Conservation (phyloP, 2,888 invertebrate species). For the Resseliella maxima region DNA sequence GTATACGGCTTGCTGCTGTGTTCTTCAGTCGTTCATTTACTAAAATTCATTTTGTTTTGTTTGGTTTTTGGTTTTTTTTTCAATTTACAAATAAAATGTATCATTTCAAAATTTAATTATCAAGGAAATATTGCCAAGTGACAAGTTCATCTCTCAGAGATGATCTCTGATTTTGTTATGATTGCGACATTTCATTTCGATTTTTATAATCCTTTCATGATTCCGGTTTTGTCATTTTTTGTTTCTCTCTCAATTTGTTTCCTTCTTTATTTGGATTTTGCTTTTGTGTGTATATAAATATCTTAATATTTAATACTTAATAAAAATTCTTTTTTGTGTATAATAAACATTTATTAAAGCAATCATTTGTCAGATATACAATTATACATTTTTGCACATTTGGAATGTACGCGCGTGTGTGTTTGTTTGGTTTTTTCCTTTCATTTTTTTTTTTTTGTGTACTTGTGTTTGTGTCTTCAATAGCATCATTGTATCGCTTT, state of each 20-base stretch:
- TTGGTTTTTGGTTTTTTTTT: neutral
- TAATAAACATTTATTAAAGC: constrained; percentile 53
- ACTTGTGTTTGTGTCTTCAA: neutral
- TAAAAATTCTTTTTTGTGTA: constrained; percentile 27
- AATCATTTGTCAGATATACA: constrained; percentile 48
- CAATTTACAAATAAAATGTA: neutral
- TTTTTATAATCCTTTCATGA: neutral
- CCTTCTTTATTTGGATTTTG: neutral
- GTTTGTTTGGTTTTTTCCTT: no score
- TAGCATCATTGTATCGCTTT: no score
- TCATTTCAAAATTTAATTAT: neutral
- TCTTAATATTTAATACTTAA: constrained; percentile 43
- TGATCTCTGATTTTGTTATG: neutral
- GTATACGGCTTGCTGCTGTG: neutral
- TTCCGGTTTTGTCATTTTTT: neutral
- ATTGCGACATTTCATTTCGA: neutral
- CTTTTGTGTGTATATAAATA: neutral
- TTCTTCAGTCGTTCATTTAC: neutral
- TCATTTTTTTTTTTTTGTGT: no score
- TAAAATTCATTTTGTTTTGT: neutral
- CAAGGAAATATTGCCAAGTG: neutral
- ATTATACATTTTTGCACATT: constrained; percentile 30
- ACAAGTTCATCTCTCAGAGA: neutral
- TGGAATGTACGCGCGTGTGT: neutral
- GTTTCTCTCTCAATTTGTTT: neutral